Evolutionary conservation across 2,797 vertebrate genomes (phyloP).

Genomic region (Peromyscus melanophrys): DNA sequence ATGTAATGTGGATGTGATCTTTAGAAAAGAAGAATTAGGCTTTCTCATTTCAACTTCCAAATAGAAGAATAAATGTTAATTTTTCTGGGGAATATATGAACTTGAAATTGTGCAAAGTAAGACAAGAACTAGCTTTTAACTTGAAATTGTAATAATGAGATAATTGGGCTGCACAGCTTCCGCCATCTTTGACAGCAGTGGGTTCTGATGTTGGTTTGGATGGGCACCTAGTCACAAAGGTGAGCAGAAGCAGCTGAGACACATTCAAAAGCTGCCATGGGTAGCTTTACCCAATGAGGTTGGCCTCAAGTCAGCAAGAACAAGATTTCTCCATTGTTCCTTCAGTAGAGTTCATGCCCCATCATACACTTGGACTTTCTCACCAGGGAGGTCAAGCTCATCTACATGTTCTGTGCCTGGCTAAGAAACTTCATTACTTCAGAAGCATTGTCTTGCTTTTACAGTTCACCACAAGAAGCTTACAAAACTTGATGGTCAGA

Average conservation of each 20-base stretch:
- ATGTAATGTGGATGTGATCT: background rate
- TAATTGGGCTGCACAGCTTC: rapidly evolving
- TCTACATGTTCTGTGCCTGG: background rate
- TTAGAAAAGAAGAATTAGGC: background rate
- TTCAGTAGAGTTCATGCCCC: background rate
- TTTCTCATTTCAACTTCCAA: conserved; percentile 5
- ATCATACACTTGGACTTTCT: background rate
- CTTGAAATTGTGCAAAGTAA: conserved; percentile 10
- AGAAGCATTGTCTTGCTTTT: background rate
- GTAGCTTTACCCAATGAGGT: background rate
- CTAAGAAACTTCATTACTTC: conserved; percentile 28
- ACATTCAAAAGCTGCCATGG: background rate
- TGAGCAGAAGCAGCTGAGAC: background rate
- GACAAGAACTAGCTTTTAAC: background rate
- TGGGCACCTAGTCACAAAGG: background rate
- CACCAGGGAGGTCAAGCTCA: background rate
- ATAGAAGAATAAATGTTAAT: background rate
- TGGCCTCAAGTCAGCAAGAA: background rate
- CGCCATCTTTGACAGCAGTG: background rate
- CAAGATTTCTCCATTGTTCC: background rate
- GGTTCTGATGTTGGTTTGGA: background rate
- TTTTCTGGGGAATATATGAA: background rate
- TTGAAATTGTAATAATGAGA: background rate
- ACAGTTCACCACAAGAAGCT: conserved; percentile 5
- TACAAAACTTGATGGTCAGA: background rate